Evolutionary conservation across 2,888 invertebrate genomes (phyloP), one percentile per base, ranked within the genome.

Genomic region (Chrysolina oricalcia): DNA sequence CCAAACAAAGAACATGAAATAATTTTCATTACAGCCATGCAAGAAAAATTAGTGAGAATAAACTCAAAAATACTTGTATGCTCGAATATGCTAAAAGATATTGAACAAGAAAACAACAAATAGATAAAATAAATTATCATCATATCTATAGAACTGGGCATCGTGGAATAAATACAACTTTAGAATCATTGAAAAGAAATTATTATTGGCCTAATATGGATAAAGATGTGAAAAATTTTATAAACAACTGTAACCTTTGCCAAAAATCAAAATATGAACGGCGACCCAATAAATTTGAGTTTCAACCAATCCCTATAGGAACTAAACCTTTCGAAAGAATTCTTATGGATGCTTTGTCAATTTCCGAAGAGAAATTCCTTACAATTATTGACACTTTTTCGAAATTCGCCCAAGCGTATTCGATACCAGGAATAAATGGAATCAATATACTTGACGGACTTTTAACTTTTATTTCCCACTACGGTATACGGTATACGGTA

Each of bases 361-460:
- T 66, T 46, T 66, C 66, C 35, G 46, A 46, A 46, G 46, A 66
- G 21, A 66, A 27, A 43, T 46, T 66, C 41, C 41, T 46, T n/a
- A 66, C 46, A 46, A 46, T 46, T 46, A 46, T 27, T 27, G 27
- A 27, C 2, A 27, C 27, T 27, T 27, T 27, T 27, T 27, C 27
- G 27, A 27, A 27, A 27, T 27, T 27, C 27, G 27, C 27, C 27
- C 27, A 27, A 27, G 27, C 27, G 27, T 27, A 27, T 27, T 27
- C 27, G 27, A 27, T 27, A 27, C 27, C 27, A 27, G 27, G 27
- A 27, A 27, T 27, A 27, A 27, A 27, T 27, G 27, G 27, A 27
- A 27, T 27, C 27, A 27, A 27, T 27, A 27, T 27, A 27, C 27
- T 27, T 23, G 56, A 23, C 21, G 2, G 56, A 23, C 23, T 56